These are phyloP conservation scores for Nylanderia fulva DNA, from an alignment of 1,140 invertebrate species.

Conservation along the genomic window DNA sequence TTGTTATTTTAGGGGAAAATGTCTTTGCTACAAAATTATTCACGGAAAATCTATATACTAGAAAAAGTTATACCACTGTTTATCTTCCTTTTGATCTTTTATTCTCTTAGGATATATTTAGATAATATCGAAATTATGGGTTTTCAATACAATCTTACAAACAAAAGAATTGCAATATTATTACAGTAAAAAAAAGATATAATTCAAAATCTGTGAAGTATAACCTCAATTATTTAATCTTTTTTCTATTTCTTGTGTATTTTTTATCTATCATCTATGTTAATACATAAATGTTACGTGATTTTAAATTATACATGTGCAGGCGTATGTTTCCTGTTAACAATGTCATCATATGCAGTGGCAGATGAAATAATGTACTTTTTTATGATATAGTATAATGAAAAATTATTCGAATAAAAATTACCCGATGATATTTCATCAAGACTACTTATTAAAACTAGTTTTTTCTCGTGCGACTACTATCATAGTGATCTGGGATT, in stretches of 20 bases:
- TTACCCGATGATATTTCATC: slow-evolving; percentile 5
- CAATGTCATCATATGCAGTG: slow-evolving; percentile 27
- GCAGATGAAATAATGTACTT: background rate
- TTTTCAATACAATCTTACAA: background rate
- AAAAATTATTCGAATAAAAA: slow-evolving; percentile 23
- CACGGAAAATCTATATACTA: background rate
- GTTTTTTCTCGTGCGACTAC: slow-evolving; percentile 11
- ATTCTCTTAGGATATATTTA: too few relatives aligned
- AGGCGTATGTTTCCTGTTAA: background rate
- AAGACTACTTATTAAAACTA: slow-evolving; percentile 33
- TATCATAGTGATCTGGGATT: background rate
- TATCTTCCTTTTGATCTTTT: too few relatives aligned
- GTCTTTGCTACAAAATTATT: background rate
- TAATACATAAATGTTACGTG: slow-evolving; percentile 15
- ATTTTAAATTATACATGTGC: background rate
- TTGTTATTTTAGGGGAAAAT: background rate
- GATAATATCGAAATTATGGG: too few relatives aligned
- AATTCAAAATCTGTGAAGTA: background rate
- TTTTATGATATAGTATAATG: slow-evolving; percentile 9
- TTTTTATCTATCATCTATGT: background rate
- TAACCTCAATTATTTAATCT: background rate
- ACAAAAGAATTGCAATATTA: background rate
- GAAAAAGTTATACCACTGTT: background rate
- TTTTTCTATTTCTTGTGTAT: background rate
- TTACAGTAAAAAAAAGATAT: background rate